Conservation (phyloP, 92 coral and sea anemone species). For the Actinernus sp. region DNA sequence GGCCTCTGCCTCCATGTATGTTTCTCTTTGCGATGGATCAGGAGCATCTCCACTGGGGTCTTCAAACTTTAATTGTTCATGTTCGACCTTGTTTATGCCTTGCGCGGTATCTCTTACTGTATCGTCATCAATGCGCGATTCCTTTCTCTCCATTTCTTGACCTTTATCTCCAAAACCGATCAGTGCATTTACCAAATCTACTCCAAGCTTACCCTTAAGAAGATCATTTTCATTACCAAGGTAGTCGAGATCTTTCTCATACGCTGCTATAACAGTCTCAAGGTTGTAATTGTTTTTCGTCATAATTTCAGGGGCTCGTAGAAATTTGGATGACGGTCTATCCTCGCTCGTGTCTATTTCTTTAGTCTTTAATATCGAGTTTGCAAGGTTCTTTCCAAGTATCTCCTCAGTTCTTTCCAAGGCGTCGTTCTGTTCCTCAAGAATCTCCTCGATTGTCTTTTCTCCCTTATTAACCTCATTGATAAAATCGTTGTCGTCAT, state of each 20-base stretch:
- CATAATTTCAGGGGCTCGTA: constrained; percentile 45
- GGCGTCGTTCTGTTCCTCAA: constrained; percentile 50
- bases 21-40: too few relatives aligned
- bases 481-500: constrained; percentile 20
- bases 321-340: not conserved
- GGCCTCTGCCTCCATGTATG: too few relatives aligned
- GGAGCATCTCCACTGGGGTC: too few relatives aligned
- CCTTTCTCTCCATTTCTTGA: not conserved
- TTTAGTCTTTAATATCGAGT: constrained; percentile 6
- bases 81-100: too few relatives aligned
- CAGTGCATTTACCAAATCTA: constrained; percentile 50
- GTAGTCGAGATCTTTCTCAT: constrained; percentile 59
- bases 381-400: constrained; percentile 56
- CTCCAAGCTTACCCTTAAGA: constrained; percentile 51
- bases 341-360: not conserved
- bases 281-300: constrained; percentile 57
- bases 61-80: too few relatives aligned
- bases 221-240: constrained; percentile 39
- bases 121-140: too few relatives aligned
- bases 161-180: not conserved
- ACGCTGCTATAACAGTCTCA: constrained; percentile 61
- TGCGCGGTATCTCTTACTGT: too few relatives aligned
- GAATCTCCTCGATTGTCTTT: constrained; percentile 46
- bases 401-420: constrained; percentile 23
- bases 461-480: constrained; percentile 18